A percentile compares a stretch with the other conserved stretches of the same genome.
These are phyloP conservation scores for Mactromeris polynyma DNA, from an alignment of 2,888 invertebrate genomes.

Conservation along the genomic window DNA sequence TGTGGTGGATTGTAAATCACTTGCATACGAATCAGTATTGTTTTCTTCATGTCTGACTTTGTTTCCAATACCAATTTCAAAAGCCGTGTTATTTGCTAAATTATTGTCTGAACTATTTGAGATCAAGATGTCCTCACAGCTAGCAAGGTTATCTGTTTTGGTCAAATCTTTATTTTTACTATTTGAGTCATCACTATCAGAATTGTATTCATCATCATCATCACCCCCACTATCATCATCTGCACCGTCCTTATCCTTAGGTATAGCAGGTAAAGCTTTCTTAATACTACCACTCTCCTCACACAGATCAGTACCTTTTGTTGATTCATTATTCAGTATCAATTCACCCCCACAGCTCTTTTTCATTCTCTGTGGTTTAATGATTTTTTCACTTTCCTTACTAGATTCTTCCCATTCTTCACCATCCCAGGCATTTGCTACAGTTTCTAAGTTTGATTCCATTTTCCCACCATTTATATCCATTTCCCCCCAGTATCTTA, in stretches of 20 bases:
- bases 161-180: not conserved
- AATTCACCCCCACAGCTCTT: slow-evolving; percentile 6
- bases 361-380: slow-evolving; percentile 46
- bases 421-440: slow-evolving; percentile 33
- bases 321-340: not conserved
- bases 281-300: not conserved
- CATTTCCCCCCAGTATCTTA: slow-evolving; percentile 27
- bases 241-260: not conserved
- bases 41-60: not conserved
- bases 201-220: not conserved
- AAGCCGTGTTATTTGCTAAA: not conserved
- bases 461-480: not conserved
- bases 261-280: not conserved
- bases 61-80: not conserved
- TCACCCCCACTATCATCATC: not conserved
- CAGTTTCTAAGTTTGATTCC: not conserved
- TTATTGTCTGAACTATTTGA: not conserved
- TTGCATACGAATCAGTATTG: not conserved
- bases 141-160: not conserved
- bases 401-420: not conserved
- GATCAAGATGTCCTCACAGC: not conserved
- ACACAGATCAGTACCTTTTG: not conserved
- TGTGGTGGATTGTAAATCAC: not conserved
- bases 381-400: not conserved
- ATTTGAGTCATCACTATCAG: not conserved